Base-by-base conservation (phyloP, 2,797 vertebrate genomes). In the Eurystomus glaucurus region DNA sequence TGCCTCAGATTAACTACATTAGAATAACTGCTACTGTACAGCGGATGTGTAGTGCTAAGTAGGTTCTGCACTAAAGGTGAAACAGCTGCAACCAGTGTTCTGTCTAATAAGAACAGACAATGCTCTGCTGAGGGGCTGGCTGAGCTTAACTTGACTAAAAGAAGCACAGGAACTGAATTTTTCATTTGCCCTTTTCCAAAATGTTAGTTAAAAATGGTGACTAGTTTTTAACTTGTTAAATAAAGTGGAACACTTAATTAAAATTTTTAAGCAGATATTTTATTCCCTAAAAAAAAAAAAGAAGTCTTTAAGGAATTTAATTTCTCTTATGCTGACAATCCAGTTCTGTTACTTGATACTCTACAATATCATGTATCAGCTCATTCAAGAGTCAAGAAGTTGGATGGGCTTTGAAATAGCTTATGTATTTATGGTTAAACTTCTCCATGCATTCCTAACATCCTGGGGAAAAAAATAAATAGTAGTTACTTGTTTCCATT, bases 361-460 rank as follows among this genome's bases (percentile, higher is more conserved):
- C 3, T 35, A 31, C 8, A 48, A 6, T 28, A 17, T 50, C 43
- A 26, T 0, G 0, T 25, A 37, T 18, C 31, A 48, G 14, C n/a
- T 91, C 28, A 25, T 41, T 55, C 22, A 64, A 52, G 90, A 83
- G 20, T 15, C 39, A 60, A 64, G 25, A 81, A 86, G 19, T 9
- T 8, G 41, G 5, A 16, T 71, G 26, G 60, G 6, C 23, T 60
- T 52, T 92, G 54, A 94, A 88, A 64, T 19, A 81, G 5, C 21
- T 91, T 11, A 8, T 26, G 13, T 50, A 25, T 72, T 84, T 76
- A 37, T 87, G 11, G 6, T 83, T 75, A 50, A 76, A 51, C 50
- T 35, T 23, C 22, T 65, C 17, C 9, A 5, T 51, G 33, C n/a
- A 46, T 93, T 71, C 33, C 28, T 46, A 29, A 46, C 3, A 28